Evolutionary conservation across 2,797 vertebrate genomes (phyloP).

Genomic region (Coracias cyanogaster): DNA sequence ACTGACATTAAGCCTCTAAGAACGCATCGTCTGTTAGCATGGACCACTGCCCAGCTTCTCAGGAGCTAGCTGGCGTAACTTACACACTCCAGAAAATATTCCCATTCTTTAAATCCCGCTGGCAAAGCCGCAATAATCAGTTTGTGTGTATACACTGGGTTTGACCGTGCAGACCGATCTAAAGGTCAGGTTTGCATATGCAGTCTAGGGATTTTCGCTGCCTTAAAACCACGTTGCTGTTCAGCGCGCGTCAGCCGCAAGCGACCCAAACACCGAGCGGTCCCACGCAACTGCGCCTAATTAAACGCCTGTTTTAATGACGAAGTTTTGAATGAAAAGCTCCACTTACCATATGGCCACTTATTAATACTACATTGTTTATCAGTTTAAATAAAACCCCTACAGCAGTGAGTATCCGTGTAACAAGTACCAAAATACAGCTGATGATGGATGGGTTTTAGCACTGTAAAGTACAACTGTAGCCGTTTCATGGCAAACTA

Average conservation of each 20-base stretch:
- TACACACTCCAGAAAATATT: neutral
- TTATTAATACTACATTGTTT: constrained; percentile 30
- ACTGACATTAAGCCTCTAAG: neutral
- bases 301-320: neutral
- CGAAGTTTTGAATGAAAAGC: neutral
- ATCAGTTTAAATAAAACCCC: constrained; percentile 15
- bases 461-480: neutral
- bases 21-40: rapidly evolving
- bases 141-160: neutral
- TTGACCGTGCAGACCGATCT: rapidly evolving
- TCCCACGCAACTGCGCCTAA: neutral
- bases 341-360: constrained; percentile 27
- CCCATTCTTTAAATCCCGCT: neutral
- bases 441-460: neutral
- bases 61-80: neutral
- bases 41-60: neutral
- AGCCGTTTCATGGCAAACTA: neutral
- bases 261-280: neutral
- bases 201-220: neutral
- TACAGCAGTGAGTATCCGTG: neutral
- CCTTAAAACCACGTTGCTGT: neutral
- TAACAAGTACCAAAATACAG: neutral
- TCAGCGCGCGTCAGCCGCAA: neutral
- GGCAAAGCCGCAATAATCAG: neutral
- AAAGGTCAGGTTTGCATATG: constrained; percentile 16